Conservation (phyloP, 2,113 vertebrate genomes). For the Junco hyemalis region DNA sequence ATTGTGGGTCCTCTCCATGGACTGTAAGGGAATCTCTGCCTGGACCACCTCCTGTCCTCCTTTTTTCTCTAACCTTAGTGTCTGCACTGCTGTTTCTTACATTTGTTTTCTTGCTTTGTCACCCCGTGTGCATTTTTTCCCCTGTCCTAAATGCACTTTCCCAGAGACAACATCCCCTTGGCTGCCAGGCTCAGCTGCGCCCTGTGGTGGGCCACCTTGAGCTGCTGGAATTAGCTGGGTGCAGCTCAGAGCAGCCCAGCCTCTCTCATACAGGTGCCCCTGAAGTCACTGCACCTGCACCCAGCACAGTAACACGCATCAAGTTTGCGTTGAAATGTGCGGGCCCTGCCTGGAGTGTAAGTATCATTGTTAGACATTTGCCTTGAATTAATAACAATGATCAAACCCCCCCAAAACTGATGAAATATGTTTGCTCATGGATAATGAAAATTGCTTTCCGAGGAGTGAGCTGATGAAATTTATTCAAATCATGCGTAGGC, state of each 20-base stretch:
- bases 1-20: fast-evolving
- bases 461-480: not conserved
- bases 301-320: fast-evolving
- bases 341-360: not conserved
- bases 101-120: not conserved
- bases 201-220: fast-evolving
- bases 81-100: not conserved
- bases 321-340: not conserved
- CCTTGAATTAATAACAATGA: not conserved
- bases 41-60: not conserved
- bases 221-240: not conserved
- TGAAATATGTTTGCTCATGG: not conserved
- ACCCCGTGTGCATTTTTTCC: fast-evolving
- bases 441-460: not conserved
- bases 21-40: not conserved
- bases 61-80: not conserved
- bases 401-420: not conserved
- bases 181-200: fast-evolving
- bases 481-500: fast-evolving
- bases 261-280: too few species aligned
- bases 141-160: not conserved
- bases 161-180: not conserved
- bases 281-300: not conserved
- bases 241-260: fast-evolving
- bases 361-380: not conserved